phyloP scores from a whole-genome alignment of 2,888 invertebrate genomes.

The Sinohyriopsis cumingii region DNA sequence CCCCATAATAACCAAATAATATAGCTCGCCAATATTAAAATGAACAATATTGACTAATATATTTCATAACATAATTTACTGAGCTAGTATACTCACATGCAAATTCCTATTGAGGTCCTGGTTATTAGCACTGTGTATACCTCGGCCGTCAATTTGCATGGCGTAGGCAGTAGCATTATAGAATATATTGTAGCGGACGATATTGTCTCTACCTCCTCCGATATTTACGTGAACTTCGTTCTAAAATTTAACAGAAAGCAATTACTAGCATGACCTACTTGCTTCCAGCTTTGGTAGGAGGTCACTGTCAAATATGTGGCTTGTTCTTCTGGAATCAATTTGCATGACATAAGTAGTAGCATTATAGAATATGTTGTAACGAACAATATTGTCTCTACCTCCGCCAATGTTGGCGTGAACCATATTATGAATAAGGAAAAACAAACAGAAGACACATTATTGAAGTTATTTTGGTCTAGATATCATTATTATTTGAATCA shows the following conservation, averaged over 20 bases:
- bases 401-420: conserved; percentile 54
- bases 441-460: not conserved
- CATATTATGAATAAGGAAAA: conserved; percentile 37
- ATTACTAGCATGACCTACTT: not conserved
- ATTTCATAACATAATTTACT: too few species aligned
- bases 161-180: conserved; percentile 8
- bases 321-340: conserved; percentile 40
- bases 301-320: conserved; percentile 8
- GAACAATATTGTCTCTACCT: conserved; percentile 51
- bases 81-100: too few species aligned
- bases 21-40: too few species aligned
- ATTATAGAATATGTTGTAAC: conserved; percentile 50
- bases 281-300: conserved; percentile 12
- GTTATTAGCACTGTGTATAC: not conserved
- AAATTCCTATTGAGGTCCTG: not conserved
- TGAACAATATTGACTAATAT: too few species aligned
- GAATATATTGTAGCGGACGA: conserved; percentile 13
- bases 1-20: too few species aligned
- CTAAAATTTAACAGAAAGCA: conserved; percentile 8
- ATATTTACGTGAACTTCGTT: conserved; percentile 22
- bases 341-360: conserved; percentile 38
- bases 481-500: not conserved
- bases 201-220: conserved; percentile 21
- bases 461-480: not conserved
- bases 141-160: conserved; percentile 13